These are phyloP conservation scores for Stercorarius parasiticus DNA, from an alignment of 2,113 vertebrate species.

Conservation along the genomic window DNA sequence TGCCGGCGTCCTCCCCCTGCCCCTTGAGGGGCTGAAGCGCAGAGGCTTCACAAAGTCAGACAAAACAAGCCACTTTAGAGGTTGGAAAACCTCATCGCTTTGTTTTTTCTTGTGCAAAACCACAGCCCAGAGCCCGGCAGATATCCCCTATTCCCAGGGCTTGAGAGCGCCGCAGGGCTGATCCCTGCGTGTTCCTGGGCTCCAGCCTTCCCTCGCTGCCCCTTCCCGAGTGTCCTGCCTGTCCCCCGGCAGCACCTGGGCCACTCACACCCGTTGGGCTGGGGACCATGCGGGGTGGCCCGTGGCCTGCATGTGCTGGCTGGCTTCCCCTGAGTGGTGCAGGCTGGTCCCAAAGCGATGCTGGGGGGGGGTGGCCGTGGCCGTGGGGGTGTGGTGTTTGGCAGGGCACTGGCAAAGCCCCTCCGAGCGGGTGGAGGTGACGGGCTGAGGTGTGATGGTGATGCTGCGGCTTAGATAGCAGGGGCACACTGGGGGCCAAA, in stretches of 20 bases:
- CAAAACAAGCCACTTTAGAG: not conserved
- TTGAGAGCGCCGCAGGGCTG: not conserved
- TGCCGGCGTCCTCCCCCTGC: not conserved
- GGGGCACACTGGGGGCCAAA: too few species aligned
- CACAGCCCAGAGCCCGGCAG: not conserved
- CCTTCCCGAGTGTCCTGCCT: not conserved
- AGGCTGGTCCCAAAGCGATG: not conserved
- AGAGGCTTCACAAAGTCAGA: not conserved
- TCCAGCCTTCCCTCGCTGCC: not conserved
- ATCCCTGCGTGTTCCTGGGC: not conserved
- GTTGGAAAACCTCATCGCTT: not conserved
- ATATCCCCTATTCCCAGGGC: fast-evolving
- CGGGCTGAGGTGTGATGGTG: not conserved
- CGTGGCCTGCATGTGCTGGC: not conserved
- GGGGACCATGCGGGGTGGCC: not conserved
- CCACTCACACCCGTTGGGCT: not conserved
- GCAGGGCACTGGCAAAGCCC: not conserved
- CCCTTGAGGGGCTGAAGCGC: not conserved
- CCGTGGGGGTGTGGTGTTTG: not conserved
- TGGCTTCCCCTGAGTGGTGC: not conserved
- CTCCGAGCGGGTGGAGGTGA: not conserved
- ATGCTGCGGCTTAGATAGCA: not conserved
- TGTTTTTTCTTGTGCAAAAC: not conserved
- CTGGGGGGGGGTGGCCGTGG: not conserved
- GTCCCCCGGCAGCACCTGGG: not conserved